phyloP scores from a whole-genome alignment of 2,797 vertebrate species.

The Enoplosus armatus region DNA sequence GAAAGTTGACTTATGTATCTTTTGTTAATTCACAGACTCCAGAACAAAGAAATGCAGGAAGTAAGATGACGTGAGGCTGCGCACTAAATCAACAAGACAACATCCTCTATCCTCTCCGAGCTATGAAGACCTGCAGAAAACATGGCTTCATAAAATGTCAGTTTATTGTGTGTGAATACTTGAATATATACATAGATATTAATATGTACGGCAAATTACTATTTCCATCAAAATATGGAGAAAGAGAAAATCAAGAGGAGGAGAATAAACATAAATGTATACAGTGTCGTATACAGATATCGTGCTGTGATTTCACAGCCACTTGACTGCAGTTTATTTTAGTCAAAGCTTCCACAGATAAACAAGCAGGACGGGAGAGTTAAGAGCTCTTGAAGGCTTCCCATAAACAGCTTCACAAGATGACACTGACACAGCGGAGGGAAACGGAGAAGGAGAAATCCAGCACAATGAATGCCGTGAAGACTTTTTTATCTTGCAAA shows the following conservation, averaged over 20 bases:
- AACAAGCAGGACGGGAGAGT: slow-evolving; percentile 47
- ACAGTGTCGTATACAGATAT: background rate
- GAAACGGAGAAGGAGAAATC: background rate
- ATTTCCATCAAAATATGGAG: background rate
- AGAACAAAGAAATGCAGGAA: slow-evolving; percentile 23
- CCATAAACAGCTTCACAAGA: slow-evolving; percentile 53
- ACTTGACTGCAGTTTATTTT: slow-evolving; percentile 60
- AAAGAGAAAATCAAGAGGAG: background rate
- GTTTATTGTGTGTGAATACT: background rate
- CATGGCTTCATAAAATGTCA: background rate
- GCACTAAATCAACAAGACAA: background rate
- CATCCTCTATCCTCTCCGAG: background rate
- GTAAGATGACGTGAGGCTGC: background rate
- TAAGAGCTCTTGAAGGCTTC: slow-evolving; percentile 47
- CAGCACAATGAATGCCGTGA: background rate
- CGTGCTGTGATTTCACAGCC: background rate
- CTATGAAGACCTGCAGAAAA: background rate
- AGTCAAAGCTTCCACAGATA: slow-evolving; percentile 41
- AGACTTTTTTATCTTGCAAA: background rate
- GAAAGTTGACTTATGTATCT: slow-evolving; percentile 3
- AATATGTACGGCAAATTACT: no score
- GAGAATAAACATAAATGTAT: background rate
- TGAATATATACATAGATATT: background rate
- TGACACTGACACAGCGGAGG: background rate
- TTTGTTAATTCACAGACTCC: slow-evolving; percentile 9